A percentile compares a stretch with the other conserved stretches of the same genome.
Conservation (phyloP, 2,113 vertebrate species). For the Butorides virescens region DNA sequence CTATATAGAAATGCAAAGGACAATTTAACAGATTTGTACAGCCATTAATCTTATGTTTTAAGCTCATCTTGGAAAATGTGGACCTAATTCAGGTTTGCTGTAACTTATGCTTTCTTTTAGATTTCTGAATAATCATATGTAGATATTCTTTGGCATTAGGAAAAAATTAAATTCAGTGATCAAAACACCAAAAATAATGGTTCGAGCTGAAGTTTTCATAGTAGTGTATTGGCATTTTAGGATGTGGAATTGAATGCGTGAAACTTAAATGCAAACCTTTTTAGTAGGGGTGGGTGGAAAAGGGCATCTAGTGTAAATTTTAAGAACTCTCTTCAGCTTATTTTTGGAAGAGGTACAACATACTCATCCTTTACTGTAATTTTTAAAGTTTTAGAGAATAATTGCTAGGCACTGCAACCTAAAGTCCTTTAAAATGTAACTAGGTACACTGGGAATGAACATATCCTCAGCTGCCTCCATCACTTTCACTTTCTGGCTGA, state of each 20-base stretch:
- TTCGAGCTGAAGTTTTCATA: background rate
- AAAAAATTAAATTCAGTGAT: constrained; percentile 51
- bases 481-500: background rate
- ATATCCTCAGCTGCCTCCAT: background rate
- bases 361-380: background rate
- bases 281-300: background rate
- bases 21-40: constrained; percentile 62
- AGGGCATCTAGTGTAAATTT: background rate
- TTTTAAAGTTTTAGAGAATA: background rate
- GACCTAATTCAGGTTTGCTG: constrained; percentile 8
- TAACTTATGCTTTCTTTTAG: constrained; percentile 18
- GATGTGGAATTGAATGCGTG: background rate
- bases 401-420: background rate
- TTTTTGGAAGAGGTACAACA: background rate
- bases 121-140: background rate
- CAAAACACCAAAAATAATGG: constrained; percentile 45
- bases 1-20: constrained; percentile 60
- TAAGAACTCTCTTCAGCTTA: background rate
- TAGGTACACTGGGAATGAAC: background rate
- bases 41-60: constrained; percentile 68
- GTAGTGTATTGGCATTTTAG: background rate
- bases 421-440: constrained; percentile 8
- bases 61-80: constrained; percentile 54
- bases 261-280: constrained; percentile 22
- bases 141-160: background rate